Evolutionary conservation across 2,797 vertebrate genomes (phyloP).

Genomic region (Enteromius radiatus): DNA sequence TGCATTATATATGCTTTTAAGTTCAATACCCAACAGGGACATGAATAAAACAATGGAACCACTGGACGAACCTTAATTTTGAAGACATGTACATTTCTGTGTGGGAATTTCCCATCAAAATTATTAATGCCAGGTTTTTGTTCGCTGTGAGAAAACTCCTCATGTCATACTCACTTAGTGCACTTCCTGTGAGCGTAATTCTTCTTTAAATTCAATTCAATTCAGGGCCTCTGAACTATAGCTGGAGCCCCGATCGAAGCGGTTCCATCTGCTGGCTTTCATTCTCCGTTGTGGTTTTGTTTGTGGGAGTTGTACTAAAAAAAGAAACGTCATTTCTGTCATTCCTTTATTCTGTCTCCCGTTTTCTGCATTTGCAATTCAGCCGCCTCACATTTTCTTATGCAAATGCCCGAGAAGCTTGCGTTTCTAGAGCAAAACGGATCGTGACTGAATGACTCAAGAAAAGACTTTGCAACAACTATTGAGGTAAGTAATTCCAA

Average conservation of each 20-base stretch:
- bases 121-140: conserved; percentile 53
- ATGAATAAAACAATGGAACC: conserved; percentile 34
- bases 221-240: conserved; percentile 20
- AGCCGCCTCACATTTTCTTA: conserved; percentile 23
- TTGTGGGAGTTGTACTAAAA: conserved; percentile 25
- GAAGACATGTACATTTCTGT: conserved; percentile 27
- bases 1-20: conserved; percentile 34
- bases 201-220: conserved; percentile 32
- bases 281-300: conserved; percentile 9
- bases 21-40: conserved; percentile 29
- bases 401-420: conserved; percentile 19
- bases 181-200: conserved; percentile 4
- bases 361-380: conserved; percentile 22
- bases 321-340: conserved; percentile 14
- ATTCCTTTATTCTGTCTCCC: conserved; percentile 27
- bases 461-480: conserved; percentile 28
- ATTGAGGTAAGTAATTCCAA: conserved; percentile 31
- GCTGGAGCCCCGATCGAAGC: conserved; percentile 1
- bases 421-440: conserved; percentile 15
- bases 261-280: conserved; percentile 30
- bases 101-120: conserved; percentile 48
- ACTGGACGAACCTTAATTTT: conserved; percentile 33
- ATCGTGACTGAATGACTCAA: conserved; percentile 40
- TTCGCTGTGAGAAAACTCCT: conserved; percentile 29
- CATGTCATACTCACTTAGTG: conserved; percentile 41